Percentiles rank a stretch among this genome's conserved stretches.
Conservation (phyloP, 2,113 vertebrate species). For the Chloropsis hardwickii region DNA sequence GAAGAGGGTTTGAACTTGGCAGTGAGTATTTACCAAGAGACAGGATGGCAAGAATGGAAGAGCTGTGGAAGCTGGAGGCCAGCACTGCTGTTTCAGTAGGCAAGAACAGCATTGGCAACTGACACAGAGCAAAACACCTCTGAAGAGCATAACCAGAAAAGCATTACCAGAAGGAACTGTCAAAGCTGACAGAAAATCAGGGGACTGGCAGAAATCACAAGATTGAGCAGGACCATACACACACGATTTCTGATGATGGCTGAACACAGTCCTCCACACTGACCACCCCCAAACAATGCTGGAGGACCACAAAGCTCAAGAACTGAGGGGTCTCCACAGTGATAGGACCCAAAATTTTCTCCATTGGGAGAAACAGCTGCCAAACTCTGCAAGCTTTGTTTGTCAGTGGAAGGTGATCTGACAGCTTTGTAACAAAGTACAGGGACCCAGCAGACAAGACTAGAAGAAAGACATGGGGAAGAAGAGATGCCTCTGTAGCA, state of each 20-base stretch:
- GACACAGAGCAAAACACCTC: conserved; percentile 9
- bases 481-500: neutral
- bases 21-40: neutral
- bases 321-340: conserved; percentile 21
- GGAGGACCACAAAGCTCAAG: conserved; percentile 34
- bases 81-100: neutral
- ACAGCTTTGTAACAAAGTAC: conserved; percentile 2
- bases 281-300: neutral
- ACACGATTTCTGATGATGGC: neutral
- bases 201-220: conserved; percentile 19
- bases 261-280: neutral
- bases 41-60: neutral
- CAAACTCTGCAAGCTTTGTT: conserved; percentile 15
- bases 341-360: conserved; percentile 5
- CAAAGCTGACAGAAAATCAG: neutral
- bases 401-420: neutral
- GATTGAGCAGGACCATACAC: conserved; percentile 17
- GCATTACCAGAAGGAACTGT: conserved; percentile 28
- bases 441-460: neutral
- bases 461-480: neutral
- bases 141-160: conserved; percentile 31
- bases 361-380: conserved; percentile 25
- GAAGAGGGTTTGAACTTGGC: neutral
- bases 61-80: neutral
- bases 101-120: neutral